These are phyloP conservation scores for Pogonus chalceus DNA, from an alignment of 1,140 invertebrate genomes.

Conservation along the genomic window DNA sequence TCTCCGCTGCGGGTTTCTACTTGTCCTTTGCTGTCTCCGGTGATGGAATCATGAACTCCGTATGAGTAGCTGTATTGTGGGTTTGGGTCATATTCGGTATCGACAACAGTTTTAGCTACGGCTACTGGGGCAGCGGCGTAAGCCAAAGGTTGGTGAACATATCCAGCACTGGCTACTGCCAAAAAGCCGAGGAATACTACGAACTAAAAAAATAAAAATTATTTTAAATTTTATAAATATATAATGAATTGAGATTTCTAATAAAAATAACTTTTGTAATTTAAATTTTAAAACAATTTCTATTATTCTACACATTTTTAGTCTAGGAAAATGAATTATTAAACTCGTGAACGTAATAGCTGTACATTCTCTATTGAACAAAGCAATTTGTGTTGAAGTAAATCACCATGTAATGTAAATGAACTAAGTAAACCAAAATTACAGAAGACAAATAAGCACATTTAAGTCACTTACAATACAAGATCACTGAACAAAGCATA, in stretches of 20 bases:
- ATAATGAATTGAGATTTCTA: not conserved
- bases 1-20: constrained; percentile 48
- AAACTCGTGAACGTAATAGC: no score
- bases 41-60: constrained; percentile 46
- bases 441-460: no score
- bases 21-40: constrained; percentile 48
- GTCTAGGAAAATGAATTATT: no score
- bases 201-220: constrained; percentile 7
- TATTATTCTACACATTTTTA: not conserved
- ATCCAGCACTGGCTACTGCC: constrained; percentile 36
- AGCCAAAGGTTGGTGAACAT: constrained; percentile 19
- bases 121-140: constrained; percentile 32
- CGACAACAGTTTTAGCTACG: constrained; percentile 29
- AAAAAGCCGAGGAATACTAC: constrained; percentile 27
- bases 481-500: no score
- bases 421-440: no score
- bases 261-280: not conserved
- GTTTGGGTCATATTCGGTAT: constrained; percentile 41
- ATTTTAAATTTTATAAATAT: not conserved
- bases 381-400: no score
- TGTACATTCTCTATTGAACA: no score
- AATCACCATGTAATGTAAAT: no score
- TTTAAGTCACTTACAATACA: no score
- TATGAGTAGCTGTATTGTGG: constrained; percentile 48
- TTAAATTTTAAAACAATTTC: not conserved